Conservation (phyloP, 1,140 invertebrate species). For the Aphaenogaster ashmeadi region DNA sequence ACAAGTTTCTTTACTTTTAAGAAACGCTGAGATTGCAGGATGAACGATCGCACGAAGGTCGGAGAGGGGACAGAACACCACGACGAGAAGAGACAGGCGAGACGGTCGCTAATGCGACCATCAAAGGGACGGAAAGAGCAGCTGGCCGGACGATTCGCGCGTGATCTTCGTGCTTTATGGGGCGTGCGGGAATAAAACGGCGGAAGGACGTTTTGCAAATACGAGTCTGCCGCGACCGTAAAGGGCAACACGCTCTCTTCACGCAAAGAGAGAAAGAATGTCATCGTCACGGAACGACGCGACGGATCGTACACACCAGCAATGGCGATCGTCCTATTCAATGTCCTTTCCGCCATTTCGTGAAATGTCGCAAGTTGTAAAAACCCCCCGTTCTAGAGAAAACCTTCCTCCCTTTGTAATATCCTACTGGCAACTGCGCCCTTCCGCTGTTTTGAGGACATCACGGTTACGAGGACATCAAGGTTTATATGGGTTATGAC, state of each 20-base stretch:
- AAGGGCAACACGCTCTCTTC: constrained; percentile 35
- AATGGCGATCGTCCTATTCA: constrained; percentile 59
- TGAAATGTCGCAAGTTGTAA: constrained; percentile 41
- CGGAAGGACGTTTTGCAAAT: constrained; percentile 64
- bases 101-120: constrained; percentile 37
- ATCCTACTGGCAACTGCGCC: background rate
- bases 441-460: constrained; percentile 8
- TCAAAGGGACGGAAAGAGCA: constrained; percentile 45
- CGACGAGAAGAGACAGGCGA: constrained; percentile 6
- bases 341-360: constrained; percentile 52
- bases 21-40: constrained; percentile 12
- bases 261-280: constrained; percentile 36
- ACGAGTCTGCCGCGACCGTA: constrained; percentile 53
- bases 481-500: background rate
- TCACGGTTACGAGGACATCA: background rate
- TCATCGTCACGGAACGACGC: constrained; percentile 49
- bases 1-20: background rate
- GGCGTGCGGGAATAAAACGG: constrained; percentile 51
- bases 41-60: background rate
- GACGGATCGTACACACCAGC: constrained; percentile 40
- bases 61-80: background rate
- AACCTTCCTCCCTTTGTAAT: background rate
- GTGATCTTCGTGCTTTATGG: constrained; percentile 64
- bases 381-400: constrained; percentile 13
- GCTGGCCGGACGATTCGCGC: constrained; percentile 44